Evolutionary conservation across 1,140 invertebrate genomes (phyloP).

Genomic region (Tetraneura akinire): DNA sequence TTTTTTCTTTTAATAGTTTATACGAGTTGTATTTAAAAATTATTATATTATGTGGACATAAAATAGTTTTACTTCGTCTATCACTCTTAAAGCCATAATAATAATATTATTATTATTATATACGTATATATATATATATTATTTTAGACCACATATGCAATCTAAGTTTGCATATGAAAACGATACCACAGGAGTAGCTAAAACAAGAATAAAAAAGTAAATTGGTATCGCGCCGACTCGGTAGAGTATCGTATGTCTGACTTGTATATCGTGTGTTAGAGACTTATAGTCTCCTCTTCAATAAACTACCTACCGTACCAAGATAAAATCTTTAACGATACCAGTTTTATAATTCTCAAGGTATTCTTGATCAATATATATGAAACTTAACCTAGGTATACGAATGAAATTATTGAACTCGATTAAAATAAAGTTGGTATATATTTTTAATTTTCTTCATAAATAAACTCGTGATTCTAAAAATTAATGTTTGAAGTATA

Average conservation of each 20-base stretch:
- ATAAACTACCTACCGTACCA: slow-evolving; percentile 11
- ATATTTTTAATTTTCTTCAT: too few species aligned
- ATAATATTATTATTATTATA: too few species aligned
- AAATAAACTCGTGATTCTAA: too few species aligned
- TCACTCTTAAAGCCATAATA: too few species aligned
- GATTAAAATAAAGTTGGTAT: too few species aligned
- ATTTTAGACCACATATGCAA: slow-evolving; percentile 26
- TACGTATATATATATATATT: too few species aligned
- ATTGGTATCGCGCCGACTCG: neutral
- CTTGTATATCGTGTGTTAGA: too few species aligned
- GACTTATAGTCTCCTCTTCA: neutral
- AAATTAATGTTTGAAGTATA: too few species aligned
- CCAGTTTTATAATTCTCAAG: slow-evolving; percentile 38
- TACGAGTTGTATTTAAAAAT: too few species aligned
- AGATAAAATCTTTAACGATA: slow-evolving; percentile 19
- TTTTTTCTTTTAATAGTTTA: too few species aligned
- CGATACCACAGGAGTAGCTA: neutral
- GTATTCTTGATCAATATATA: neutral
- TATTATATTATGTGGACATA: too few species aligned
- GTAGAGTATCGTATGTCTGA: slow-evolving; percentile 4
- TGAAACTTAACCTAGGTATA: neutral
- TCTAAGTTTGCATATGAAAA: neutral
- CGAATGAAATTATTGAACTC: neutral
- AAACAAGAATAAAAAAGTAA: slow-evolving; percentile 2
- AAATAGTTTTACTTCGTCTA: too few species aligned